phyloP scores from a whole-genome alignment of 2,113 vertebrate species.

The Corythoichthys haematopterus region DNA sequence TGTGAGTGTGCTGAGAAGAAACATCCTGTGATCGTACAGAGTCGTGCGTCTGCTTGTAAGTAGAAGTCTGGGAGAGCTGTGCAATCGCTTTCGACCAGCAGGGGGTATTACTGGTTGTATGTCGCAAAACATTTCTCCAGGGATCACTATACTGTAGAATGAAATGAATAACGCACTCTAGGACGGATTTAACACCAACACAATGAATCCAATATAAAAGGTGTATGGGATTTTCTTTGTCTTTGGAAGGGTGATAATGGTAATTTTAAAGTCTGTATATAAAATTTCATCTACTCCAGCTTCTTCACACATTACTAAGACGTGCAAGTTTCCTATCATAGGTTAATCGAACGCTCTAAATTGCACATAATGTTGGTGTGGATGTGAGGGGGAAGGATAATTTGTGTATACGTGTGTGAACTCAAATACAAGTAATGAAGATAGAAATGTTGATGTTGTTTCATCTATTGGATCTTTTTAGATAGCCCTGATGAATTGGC shows the following conservation, averaged over 20 bases:
- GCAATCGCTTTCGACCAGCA: not conserved
- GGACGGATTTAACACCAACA: not conserved
- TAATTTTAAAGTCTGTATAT: too few relatives aligned
- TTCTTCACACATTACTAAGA: too few relatives aligned
- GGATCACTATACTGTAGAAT: not conserved
- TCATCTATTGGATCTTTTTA: not conserved
- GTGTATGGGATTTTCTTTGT: not conserved
- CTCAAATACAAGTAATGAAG: not conserved
- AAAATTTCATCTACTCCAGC: too few relatives aligned
- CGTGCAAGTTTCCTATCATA: too few relatives aligned
- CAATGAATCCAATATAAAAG: not conserved
- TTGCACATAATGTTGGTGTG: too few relatives aligned
- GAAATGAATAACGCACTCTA: not conserved
- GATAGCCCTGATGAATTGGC: not conserved
- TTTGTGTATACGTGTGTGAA: not conserved
- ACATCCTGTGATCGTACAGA: slow-evolving; percentile 7
- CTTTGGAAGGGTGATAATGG: too few relatives aligned
- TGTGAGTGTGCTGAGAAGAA: slow-evolving; percentile 1
- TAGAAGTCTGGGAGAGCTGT: not conserved
- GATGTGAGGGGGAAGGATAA: too few relatives aligned
- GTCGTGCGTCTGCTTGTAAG: slow-evolving; percentile 10
- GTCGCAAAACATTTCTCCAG: not conserved
- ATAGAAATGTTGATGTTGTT: not conserved
- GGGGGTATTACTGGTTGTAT: not conserved
- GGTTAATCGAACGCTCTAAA: too few relatives aligned